Evolutionary conservation across 1,140 invertebrate genomes (phyloP), one percentile per base, ranked within the genome.

Genomic region (Chlorops oryzae): DNA sequence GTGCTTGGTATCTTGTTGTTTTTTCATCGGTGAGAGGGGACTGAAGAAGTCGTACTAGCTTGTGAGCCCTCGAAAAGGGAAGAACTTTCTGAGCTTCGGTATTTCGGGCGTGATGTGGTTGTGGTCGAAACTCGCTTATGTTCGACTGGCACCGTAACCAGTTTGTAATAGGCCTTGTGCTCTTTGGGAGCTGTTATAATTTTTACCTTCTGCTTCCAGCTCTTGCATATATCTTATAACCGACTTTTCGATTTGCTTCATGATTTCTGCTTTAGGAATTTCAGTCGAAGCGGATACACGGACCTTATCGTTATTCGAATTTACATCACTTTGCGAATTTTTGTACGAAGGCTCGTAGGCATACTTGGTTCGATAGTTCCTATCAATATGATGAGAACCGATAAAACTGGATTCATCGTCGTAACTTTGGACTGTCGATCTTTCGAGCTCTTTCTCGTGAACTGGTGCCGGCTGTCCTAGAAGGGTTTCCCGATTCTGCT

Each of bases 191-290:
- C 59, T 18, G 68, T 59, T 1, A 67, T 48, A 2, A 71, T 66
- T 22, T 71, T 72, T n/a, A 12, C 68, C 69, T 47, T 69, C 68
- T 1, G 63, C 61, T 43, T 72, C 65, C 28, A 72, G 48, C 18
- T 69, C 64, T n/a, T 67, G 67, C 64, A 72, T 71, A 25, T 72
- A 72, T 38, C 69, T 67, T 32, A 69, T 64, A 0, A 72, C 69
- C 0, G 65, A 67, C 42, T 71, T 61, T 24, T 72, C 68, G 23
- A 72, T 72, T 37, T 71, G 65, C 18, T 72, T 72, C 59, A 72
- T 64, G 5, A 72, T 69, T 47, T 72, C 68, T 6, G 65, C 62
- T 38, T 69, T 72, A n/a, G 67, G 67, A 47, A 70, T 70, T 28
- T 70, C 66, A 1, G 66, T 70, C 10, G 66, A 70, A n/a, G 66